phyloP scores from a whole-genome alignment of 1,140 invertebrate genomes.

The Cydia amplana region DNA sequence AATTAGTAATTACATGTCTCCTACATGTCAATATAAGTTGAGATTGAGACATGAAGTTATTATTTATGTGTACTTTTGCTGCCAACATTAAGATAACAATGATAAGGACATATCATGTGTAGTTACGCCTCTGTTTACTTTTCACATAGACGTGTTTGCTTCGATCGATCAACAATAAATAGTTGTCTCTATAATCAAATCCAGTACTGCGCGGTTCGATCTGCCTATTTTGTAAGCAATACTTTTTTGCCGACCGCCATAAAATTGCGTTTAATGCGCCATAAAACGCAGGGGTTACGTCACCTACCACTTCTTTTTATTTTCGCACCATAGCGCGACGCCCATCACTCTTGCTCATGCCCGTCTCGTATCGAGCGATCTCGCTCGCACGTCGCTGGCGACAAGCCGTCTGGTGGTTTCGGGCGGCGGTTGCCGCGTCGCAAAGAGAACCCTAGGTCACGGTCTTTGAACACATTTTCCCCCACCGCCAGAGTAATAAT shows the following conservation, averaged over 20 bases:
- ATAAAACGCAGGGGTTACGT: slow-evolving; percentile 54
- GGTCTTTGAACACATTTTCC: slow-evolving; percentile 66
- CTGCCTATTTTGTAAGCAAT: slow-evolving; percentile 35
- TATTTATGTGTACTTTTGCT: slow-evolving; percentile 18
- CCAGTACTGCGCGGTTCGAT: slow-evolving; percentile 13
- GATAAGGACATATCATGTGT: slow-evolving; percentile 19
- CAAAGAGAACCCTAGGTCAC: slow-evolving; percentile 72
- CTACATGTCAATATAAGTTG: slow-evolving; percentile 2
- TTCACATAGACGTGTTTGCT: slow-evolving; percentile 3
- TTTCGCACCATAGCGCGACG: slow-evolving; percentile 53
- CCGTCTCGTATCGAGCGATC: slow-evolving; percentile 47
- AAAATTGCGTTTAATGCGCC: slow-evolving; percentile 56
- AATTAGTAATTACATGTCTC: neutral
- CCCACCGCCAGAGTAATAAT: slow-evolving; percentile 33
- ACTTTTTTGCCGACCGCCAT: slow-evolving; percentile 48
- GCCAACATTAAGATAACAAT: slow-evolving; percentile 16
- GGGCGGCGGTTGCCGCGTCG: slow-evolving; percentile 56
- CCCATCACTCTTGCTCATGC: slow-evolving; percentile 51
- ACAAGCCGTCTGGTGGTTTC: slow-evolving; percentile 74
- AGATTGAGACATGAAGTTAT: neutral
- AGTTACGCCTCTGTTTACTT: slow-evolving; percentile 10
- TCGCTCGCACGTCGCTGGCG: slow-evolving; percentile 59
- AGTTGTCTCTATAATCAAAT: neutral
- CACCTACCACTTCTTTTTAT: slow-evolving; percentile 61
- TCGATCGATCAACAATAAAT: slow-evolving; percentile 5